Base-by-base conservation (phyloP, 2,888 invertebrate species). In the Dermolepida albohirtum region DNA sequence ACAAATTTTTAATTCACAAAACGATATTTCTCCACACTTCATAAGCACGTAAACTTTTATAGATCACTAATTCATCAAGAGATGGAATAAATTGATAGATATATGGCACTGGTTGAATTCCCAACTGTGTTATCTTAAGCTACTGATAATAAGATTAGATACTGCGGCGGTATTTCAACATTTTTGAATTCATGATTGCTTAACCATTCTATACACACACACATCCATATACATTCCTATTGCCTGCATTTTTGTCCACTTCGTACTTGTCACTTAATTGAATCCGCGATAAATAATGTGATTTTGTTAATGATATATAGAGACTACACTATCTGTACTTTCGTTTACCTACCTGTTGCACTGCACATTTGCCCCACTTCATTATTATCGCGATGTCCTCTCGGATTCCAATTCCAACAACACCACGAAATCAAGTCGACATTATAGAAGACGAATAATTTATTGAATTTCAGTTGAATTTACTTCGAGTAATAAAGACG, bases 351-450 rank as follows among this genome's bases (percentile, higher is more conserved):
- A 44, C 57, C 44, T 57, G 41, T 29, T 59, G 59, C 44, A 59
- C 12, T 44, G 44, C 14, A 16, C 59, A 59, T 47, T 47, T 59
- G n/a, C 44, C 59, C 59, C 59, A 59, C 59, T 59, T 59, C 59
- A 59, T 59, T 59, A 34, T 34, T 34, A 34, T 34, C 34, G 34
- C 34, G 34, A 34, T 27, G 17, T 12, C 44, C n/a, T 47, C 17
- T 12, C 6, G 8, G 12, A 14, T 39, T 54, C 40, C 17, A 10
- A 17, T 44, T 7, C 43, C 57, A 11, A 12, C 27, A 1, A 44
- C 22, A 59, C 59, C 27, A 44, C 27, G 12, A 27, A n/a, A n/a
- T 50, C 10, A 34, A 34, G 6, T 34, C 10, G 10, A 6, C 6
- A 34, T 34, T 10, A 10, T 34, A 6, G 34, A 34, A 10, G 1